Evolutionary conservation across 2,888 invertebrate genomes (phyloP).

Genomic region (Podotricha telesiphe): DNA sequence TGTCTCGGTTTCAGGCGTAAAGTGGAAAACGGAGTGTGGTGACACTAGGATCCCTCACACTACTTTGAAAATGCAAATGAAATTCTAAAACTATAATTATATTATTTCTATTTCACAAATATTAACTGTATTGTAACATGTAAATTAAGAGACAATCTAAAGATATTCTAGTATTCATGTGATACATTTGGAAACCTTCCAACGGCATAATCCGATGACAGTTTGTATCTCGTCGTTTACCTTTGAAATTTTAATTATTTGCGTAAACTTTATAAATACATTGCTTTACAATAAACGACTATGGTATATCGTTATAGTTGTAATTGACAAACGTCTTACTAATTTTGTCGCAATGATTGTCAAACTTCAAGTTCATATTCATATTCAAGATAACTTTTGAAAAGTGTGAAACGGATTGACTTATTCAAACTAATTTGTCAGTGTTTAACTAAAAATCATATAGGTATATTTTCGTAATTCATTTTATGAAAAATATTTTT

Average conservation of each 20-base stretch:
- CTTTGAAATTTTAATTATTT: slow-evolving; percentile 30
- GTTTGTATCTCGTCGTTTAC: slow-evolving; percentile 26
- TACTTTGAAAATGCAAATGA: too few relatives aligned
- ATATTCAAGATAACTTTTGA: too few relatives aligned
- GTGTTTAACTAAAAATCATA: too few relatives aligned
- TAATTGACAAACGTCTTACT: neutral
- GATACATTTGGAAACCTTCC: slow-evolving; percentile 40
- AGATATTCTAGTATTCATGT: slow-evolving; percentile 38
- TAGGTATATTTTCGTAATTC: too few relatives aligned
- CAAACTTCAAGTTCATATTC: too few relatives aligned
- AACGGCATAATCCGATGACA: slow-evolving; percentile 43
- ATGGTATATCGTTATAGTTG: neutral
- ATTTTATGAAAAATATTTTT: too few relatives aligned
- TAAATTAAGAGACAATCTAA: slow-evolving; percentile 22
- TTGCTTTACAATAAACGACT: neutral
- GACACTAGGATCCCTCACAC: too few relatives aligned
- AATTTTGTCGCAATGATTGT: neutral
- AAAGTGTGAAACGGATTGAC: too few relatives aligned
- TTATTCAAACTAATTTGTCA: too few relatives aligned
- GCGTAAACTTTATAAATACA: slow-evolving; percentile 4
- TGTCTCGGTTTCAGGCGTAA: too few relatives aligned
- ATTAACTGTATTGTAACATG: neutral
- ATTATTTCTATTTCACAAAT: neutral
- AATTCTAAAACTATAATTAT: too few relatives aligned
- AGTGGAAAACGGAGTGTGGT: too few relatives aligned